Evolutionary conservation across 2,797 vertebrate genomes (phyloP).

Genomic region (Coranthus polyacanthus): DNA sequence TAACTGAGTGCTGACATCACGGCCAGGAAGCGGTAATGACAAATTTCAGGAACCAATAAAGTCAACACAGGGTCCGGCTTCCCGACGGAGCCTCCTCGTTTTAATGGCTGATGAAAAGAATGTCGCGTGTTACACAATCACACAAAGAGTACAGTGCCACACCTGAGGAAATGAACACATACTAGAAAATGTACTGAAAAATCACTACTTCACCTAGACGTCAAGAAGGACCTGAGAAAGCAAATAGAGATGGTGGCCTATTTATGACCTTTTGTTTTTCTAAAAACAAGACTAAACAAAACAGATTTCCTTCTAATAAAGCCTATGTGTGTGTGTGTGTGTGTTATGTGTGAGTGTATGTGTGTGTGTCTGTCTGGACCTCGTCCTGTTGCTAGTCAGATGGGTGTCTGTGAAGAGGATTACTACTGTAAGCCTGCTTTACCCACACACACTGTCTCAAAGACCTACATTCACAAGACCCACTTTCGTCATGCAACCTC

Average conservation of each 20-base stretch:
- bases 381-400: constrained; percentile 83
- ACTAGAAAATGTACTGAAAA: constrained; percentile 15
- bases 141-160: constrained; percentile 44
- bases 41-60: constrained; percentile 78
- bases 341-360: constrained; percentile 23
- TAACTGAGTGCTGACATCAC: constrained; percentile 76
- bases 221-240: constrained; percentile 10
- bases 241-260: constrained; percentile 30
- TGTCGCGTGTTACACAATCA: constrained; percentile 16
- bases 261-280: constrained; percentile 56
- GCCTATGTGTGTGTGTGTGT: constrained; percentile 17
- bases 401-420: constrained; percentile 87
- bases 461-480: constrained; percentile 86
- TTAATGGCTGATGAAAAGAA: constrained; percentile 40
- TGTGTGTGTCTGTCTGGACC: constrained; percentile 69
- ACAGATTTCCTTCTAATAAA: constrained; percentile 63
- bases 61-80: constrained; percentile 60
- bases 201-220: constrained; percentile 25
- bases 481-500: constrained; percentile 68
- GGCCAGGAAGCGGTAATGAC: constrained; percentile 78
- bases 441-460: constrained; percentile 76
- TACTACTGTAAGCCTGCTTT: constrained; percentile 86
- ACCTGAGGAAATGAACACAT: constrained; percentile 47
- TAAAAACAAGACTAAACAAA: constrained; percentile 56
- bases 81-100: constrained; percentile 54